Conservation (phyloP, 2,888 invertebrate genomes). For the Allolobophora icterica region DNA sequence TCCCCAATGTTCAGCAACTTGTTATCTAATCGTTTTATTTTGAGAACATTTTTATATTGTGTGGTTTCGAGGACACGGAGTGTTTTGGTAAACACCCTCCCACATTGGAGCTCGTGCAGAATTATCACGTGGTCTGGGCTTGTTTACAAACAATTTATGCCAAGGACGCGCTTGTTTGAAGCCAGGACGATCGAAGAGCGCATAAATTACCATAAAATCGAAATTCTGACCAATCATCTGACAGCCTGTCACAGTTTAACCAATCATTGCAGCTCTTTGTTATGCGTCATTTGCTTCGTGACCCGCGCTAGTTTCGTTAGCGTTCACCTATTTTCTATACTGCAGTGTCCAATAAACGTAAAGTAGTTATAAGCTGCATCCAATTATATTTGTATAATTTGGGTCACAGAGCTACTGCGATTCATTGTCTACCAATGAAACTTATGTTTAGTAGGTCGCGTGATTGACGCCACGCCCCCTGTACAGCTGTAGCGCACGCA, state of each 20-base stretch:
- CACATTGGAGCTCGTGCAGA: not conserved
- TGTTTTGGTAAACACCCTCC: not conserved
- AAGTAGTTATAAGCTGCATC: not conserved
- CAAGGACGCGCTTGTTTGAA: not conserved
- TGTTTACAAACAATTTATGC: conserved; percentile 17
- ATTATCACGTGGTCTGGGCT: not conserved
- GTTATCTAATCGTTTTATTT: conserved; percentile 7
- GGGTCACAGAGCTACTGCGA: not conserved
- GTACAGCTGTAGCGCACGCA: conserved; percentile 5
- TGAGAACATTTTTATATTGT: not conserved
- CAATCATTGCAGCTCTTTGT: not conserved
- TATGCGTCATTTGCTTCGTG: conserved; percentile 2
- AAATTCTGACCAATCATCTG: not conserved
- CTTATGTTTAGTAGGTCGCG: conserved; percentile 17
- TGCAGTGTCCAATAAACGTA: not conserved
- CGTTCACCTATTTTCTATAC: not conserved
- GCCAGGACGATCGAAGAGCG: conserved; percentile 7
- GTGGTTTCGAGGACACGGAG: not conserved
- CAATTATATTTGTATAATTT: not conserved
- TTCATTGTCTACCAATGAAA: not conserved
- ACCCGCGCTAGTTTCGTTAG: not conserved
- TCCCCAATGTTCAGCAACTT: not conserved
- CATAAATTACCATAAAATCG: conserved; percentile 17
- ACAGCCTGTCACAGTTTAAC: not conserved
- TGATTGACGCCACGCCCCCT: not conserved